Conservation (phyloP, 2,888 invertebrate genomes). For the Callosobruchus maculatus region DNA sequence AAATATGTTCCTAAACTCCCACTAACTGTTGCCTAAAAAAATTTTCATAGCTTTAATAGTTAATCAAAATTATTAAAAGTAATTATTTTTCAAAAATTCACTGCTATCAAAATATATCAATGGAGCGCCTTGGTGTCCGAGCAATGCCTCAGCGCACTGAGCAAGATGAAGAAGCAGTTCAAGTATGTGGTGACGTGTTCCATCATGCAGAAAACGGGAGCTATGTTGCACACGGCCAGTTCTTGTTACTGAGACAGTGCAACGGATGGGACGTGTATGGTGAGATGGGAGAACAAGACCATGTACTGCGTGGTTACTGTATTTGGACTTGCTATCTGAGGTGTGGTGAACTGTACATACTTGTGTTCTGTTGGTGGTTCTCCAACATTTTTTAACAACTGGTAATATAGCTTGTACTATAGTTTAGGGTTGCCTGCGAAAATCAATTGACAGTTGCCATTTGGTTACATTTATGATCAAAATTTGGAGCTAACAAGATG, state of each 20-base stretch:
- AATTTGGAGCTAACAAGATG: too few relatives aligned
- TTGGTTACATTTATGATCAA: too few relatives aligned
- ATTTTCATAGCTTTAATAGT: too few relatives aligned
- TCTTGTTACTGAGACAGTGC: constrained; percentile 81
- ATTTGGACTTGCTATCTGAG: constrained; percentile 64
- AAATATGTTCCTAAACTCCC: too few relatives aligned
- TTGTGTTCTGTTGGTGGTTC: not conserved
- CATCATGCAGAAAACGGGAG: constrained; percentile 81
- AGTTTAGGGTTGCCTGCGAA: too few relatives aligned
- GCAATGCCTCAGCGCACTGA: constrained; percentile 66
- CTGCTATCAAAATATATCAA: constrained; percentile 63
- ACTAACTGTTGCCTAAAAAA: too few relatives aligned
- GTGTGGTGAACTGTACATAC: not conserved
- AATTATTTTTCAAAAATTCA: too few relatives aligned
- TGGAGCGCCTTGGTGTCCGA: constrained; percentile 79
- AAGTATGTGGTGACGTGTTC: constrained; percentile 82
- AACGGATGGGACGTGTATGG: constrained; percentile 77
- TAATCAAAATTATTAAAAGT: too few relatives aligned
- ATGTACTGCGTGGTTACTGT: constrained; percentile 83
- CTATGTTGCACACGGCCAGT: constrained; percentile 78
- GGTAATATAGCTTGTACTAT: not conserved
- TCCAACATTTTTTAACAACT: not conserved
- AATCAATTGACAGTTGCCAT: too few relatives aligned
- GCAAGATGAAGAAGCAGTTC: constrained; percentile 74
- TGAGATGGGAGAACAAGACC: constrained; percentile 83